phyloP scores from a whole-genome alignment of 2,888 invertebrate species.

The Syrista parreyssii region DNA sequence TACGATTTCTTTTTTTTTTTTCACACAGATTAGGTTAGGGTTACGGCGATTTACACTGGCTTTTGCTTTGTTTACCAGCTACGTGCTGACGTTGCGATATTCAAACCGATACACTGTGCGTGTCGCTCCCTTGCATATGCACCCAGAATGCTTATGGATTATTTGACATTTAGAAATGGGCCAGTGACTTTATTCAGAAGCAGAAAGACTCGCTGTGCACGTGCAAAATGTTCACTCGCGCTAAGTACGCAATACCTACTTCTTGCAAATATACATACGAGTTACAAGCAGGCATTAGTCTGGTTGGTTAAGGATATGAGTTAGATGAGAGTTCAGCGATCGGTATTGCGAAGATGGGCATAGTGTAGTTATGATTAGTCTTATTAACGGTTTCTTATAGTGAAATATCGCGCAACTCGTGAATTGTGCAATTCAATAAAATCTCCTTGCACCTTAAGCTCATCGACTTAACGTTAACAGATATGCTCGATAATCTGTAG shows the following conservation, averaged over 20 bases:
- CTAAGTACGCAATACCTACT: not conserved
- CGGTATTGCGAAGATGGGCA: not conserved
- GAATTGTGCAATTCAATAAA: not conserved
- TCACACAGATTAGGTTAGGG: not conserved
- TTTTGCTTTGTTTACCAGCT: not conserved
- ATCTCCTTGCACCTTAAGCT: not conserved
- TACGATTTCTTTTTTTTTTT: not conserved
- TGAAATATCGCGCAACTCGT: not conserved
- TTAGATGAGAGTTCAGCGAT: not conserved
- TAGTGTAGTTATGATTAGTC: not conserved
- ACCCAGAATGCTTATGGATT: slow-evolving; percentile 38
- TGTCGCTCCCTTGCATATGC: slow-evolving; percentile 15
- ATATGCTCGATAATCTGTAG: not conserved
- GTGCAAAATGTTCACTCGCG: slow-evolving; percentile 38
- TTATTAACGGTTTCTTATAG: not conserved
- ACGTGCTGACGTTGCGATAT: not conserved
- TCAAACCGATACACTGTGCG: not conserved
- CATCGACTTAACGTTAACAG: not conserved
- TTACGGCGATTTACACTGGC: not conserved
- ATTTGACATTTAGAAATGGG: slow-evolving; percentile 55
- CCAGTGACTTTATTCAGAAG: slow-evolving; percentile 45
- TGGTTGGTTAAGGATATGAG: not conserved
- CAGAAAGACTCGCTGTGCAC: slow-evolving; percentile 36
- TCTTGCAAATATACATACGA: not conserved
- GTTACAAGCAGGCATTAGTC: not conserved